Percentiles rank a stretch among this genome's conserved stretches.
These are phyloP conservation scores for Peromyscus leucopus DNA, from an alignment of 2,113 vertebrate species.

Conservation along the genomic window DNA sequence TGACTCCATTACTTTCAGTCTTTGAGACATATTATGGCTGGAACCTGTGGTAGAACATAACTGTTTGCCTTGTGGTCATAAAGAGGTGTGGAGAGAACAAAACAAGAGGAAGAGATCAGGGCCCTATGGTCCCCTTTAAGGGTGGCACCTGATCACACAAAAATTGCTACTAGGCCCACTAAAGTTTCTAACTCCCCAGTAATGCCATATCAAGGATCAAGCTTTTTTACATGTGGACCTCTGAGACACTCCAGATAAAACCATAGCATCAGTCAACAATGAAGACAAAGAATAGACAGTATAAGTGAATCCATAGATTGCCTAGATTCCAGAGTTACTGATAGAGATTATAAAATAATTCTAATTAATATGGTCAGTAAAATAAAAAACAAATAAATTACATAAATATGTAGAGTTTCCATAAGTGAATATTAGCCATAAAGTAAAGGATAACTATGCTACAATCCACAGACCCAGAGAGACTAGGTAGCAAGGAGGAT, in stretches of 20 bases:
- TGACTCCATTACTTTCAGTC: not conserved
- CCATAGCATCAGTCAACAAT: not conserved
- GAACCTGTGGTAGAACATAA: not conserved
- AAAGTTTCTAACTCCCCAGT: not conserved
- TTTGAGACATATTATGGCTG: not conserved
- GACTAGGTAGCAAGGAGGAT: not conserved
- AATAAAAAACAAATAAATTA: constrained; percentile 4
- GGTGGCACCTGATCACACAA: not conserved
- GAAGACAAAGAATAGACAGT: not conserved
- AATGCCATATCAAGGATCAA: not conserved
- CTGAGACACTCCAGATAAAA: not conserved
- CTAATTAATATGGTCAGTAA: not conserved
- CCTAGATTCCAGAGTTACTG: not conserved
- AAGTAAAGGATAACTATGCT: not conserved
- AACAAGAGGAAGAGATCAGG: not conserved
- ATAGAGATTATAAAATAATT: not conserved
- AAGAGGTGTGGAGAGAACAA: not conserved
- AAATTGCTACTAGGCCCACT: not conserved
- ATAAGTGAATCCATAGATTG: not conserved
- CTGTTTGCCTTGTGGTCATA: not conserved
- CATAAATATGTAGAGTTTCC: not conserved
- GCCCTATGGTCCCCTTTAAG: not conserved
- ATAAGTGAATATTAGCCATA: not conserved
- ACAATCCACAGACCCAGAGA: not conserved
- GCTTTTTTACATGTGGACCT: not conserved